Evolutionary conservation across 2,113 vertebrate species (phyloP).

Genomic region (Pseudorectes ferrugineus): DNA sequence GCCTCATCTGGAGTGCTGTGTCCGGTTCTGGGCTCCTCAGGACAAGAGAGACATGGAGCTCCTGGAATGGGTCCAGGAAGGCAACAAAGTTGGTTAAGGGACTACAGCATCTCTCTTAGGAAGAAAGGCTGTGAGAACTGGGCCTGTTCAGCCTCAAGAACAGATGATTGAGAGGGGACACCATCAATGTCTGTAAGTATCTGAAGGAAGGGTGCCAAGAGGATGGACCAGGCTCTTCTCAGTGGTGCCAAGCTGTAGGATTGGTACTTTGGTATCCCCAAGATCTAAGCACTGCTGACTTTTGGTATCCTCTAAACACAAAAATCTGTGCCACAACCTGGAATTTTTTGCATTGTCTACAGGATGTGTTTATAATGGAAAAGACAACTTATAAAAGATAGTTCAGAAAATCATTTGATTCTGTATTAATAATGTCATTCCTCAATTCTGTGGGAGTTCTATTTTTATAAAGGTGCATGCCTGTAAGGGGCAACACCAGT

Average conservation of each 20-base stretch:
- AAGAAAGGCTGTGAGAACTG: not conserved
- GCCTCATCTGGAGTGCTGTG: fast-evolving
- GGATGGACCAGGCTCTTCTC: not conserved
- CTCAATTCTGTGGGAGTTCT: not conserved
- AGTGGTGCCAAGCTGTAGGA: not conserved
- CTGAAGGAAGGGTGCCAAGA: not conserved
- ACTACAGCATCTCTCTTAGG: not conserved
- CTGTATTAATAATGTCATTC: not conserved
- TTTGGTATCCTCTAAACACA: not conserved
- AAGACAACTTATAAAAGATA: not conserved
- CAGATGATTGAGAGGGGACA: no score
- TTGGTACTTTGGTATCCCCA: not conserved
- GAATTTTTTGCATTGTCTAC: not conserved
- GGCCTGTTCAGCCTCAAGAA: not conserved
- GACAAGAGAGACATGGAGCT: not conserved
- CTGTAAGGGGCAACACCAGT: not conserved
- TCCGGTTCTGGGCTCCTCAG: not conserved
- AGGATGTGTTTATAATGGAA: not conserved
- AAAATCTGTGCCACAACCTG: not conserved
- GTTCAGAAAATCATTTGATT: not conserved
- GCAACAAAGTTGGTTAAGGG: not conserved
- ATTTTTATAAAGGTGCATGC: not conserved
- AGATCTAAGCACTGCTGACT: not conserved
- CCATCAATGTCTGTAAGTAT: no score
- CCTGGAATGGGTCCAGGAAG: not conserved